These are phyloP conservation scores for Chrysogorgia sp. DNA, from an alignment of 92 coral and sea anemone species.

Conservation along the genomic window DNA sequence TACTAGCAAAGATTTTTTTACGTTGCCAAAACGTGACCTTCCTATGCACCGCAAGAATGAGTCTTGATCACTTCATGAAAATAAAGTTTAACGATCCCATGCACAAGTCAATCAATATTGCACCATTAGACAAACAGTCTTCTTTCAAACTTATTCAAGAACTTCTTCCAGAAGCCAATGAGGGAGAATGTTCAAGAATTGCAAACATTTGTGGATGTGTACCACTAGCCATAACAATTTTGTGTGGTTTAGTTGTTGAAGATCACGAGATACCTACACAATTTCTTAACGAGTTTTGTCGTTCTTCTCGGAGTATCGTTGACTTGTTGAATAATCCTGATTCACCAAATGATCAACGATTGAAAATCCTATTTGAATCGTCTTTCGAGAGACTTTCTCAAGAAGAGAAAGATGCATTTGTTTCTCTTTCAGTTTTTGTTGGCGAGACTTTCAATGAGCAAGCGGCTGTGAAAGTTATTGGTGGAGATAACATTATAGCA, in stretches of 20 bases:
- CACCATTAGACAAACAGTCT: slow-evolving; percentile 19
- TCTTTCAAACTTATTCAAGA: not conserved
- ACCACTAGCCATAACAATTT: slow-evolving; percentile 23
- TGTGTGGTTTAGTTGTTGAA: slow-evolving; percentile 11
- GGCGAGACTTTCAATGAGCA: slow-evolving; percentile 2
- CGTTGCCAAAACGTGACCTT: slow-evolving; percentile 2
- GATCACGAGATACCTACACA: not conserved
- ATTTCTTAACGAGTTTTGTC: no score
- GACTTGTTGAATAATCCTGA: slow-evolving; percentile 11
- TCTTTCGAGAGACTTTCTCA: slow-evolving; percentile 16
- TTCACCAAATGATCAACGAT: not conserved
- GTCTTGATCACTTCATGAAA: slow-evolving; percentile 34
- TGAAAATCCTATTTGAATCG: slow-evolving; percentile 19
- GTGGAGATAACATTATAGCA: not conserved
- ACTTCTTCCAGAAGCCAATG: slow-evolving; percentile 2
- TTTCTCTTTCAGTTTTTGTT: slow-evolving; percentile 35
- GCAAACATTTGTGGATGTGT: slow-evolving; percentile 15
- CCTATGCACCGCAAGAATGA: slow-evolving; percentile 31
- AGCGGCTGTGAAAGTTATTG: slow-evolving; percentile 38
- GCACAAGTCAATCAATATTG: slow-evolving; percentile 5
- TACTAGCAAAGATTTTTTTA: slow-evolving; percentile 17
- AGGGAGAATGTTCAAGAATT: not conserved
- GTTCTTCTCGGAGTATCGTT: not conserved
- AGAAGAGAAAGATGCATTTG: slow-evolving; percentile 17
- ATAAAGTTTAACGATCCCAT: not conserved